Evolutionary conservation across 2,113 vertebrate species (phyloP), one percentile per base, ranked within the genome.

Genomic region (Chaenocephalus aceratus): DNA sequence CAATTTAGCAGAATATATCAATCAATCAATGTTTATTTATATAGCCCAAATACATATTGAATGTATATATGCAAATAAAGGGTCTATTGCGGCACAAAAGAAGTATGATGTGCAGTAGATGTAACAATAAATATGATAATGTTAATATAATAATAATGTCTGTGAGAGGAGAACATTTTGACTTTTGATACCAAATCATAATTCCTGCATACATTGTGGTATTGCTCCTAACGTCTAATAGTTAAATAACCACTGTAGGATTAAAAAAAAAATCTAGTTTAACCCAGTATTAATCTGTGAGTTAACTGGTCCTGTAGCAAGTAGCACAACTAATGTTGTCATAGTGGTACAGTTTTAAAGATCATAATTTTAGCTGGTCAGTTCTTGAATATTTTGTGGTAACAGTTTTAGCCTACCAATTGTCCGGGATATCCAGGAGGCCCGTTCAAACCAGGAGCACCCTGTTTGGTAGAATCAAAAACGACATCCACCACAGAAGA

Each of bases 371-470:
- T 53, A 10, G 41, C 1, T 9, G 30, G 6, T 49, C 23, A 51
- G 46, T 10, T 16, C 10, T n/a, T 34, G 1, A 46, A 21, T 60
- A 45, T 45, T 56, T 14, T 1, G 15, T 0, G 3, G 10, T 9
- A 10, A 9, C 13, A 44, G 23, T 51, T 10, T 34, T 80, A 69
- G 3, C 79, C 18, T 84, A 98, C 97, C 96, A 95, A 93, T 84
- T 18, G 89, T 21, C 97, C 97, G 7, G 83, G 75, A 90, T 81
- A 18, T 0, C 97, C 97, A 11, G 83, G 92, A 23, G 93, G 78
- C 72, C 97, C 97, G 72, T 96, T 95, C 30, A 94, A 92, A 76
- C 97, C 97, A 58, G 95, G 84, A 77, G 94, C 66, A 64, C 97
- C 97, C 98, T 99, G 91, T 70, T 83, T 85, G 1, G 30, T 1